Percentiles rank a stretch among this genome's conserved stretches.
Conservation (phyloP, 2,113 vertebrate genomes). For the Tympanuchus pallidicinctus region DNA sequence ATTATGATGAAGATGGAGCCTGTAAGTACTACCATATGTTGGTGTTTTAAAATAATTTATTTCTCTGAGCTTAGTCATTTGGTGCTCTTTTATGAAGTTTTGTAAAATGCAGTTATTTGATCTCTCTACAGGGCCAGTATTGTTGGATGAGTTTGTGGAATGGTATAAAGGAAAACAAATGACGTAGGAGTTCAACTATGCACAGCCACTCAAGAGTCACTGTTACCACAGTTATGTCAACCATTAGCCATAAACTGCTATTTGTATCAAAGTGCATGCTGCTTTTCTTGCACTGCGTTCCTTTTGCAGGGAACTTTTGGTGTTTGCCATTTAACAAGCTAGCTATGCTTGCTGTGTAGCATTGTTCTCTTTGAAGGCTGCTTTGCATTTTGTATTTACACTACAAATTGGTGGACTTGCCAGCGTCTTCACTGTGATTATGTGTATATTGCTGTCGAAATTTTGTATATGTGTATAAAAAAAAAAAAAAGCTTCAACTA, state of each 20-base stretch:
- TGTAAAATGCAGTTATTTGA: slow-evolving; percentile 35
- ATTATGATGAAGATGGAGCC: slow-evolving; percentile 98
- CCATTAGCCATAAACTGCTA: slow-evolving; percentile 85
- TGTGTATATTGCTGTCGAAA: slow-evolving; percentile 94
- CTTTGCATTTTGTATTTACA: slow-evolving; percentile 89
- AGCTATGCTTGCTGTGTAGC: slow-evolving; percentile 83
- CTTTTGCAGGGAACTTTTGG: slow-evolving; percentile 74
- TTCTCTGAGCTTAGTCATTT: background rate
- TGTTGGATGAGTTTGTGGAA: slow-evolving; percentile 99
- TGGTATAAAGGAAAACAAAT: slow-evolving; percentile 99
- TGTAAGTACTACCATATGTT: slow-evolving; percentile 83
- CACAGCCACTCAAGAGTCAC: slow-evolving; percentile 82
- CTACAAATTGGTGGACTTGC: slow-evolving; percentile 85
- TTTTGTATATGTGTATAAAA: slow-evolving; percentile 89
- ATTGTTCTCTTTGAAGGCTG: slow-evolving; percentile 85
- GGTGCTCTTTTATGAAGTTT: background rate
- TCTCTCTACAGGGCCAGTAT: slow-evolving; percentile 91
- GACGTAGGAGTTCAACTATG: slow-evolving; percentile 86
- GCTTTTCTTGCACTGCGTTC: slow-evolving; percentile 83
- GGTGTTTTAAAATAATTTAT: background rate
- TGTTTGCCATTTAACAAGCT: slow-evolving; percentile 83
- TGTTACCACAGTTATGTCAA: slow-evolving; percentile 82
- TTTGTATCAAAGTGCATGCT: slow-evolving; percentile 85
- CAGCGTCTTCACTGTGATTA: slow-evolving; percentile 92
- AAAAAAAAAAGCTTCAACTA: slow-evolving; percentile 79